A percentile compares a stretch with the other conserved stretches of the same genome.
phyloP scores from a whole-genome alignment of 2,888 invertebrate genomes.

The Fragum sueziense region DNA sequence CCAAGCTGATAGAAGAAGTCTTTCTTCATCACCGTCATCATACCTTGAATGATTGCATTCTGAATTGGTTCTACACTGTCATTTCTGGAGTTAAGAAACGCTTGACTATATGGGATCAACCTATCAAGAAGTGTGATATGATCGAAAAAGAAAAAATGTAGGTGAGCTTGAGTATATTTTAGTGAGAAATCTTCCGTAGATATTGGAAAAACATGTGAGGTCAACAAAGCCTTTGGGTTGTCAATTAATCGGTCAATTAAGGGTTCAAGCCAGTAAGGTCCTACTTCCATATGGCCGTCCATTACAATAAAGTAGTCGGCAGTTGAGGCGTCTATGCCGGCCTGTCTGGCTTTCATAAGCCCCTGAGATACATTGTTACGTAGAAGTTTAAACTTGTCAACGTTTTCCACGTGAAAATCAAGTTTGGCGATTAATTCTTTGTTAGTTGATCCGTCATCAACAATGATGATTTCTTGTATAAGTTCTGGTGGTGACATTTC shows the following conservation, averaged over 20 bases:
- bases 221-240: constrained; percentile 46
- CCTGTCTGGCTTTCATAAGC: constrained; percentile 51
- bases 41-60: constrained; percentile 42
- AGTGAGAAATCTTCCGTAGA: constrained; percentile 39
- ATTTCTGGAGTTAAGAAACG: constrained; percentile 25
- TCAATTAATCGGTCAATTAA: constrained; percentile 39
- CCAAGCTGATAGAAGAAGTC: constrained; percentile 46
- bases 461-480: constrained; percentile 44
- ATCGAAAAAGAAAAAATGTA: constrained; percentile 35
- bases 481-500: constrained; percentile 40
- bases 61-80: constrained; percentile 40
- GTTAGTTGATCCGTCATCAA: constrained; percentile 48
- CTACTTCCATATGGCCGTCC: constrained; percentile 55
- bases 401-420: constrained; percentile 30
- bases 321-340: constrained; percentile 39
- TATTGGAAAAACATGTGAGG: constrained; percentile 53
- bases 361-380: constrained; percentile 28
- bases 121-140: constrained; percentile 39
- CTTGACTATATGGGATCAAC: constrained; percentile 29
- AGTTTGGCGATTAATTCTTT: constrained; percentile 29
- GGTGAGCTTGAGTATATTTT: constrained; percentile 14
- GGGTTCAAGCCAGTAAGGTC: constrained; percentile 46
- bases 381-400: constrained; percentile 37
- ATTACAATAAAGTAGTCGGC: constrained; percentile 46
- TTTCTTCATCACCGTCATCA: constrained; percentile 53